Conservation (phyloP, 1,140 invertebrate genomes). For the Plutomurus gul region DNA sequence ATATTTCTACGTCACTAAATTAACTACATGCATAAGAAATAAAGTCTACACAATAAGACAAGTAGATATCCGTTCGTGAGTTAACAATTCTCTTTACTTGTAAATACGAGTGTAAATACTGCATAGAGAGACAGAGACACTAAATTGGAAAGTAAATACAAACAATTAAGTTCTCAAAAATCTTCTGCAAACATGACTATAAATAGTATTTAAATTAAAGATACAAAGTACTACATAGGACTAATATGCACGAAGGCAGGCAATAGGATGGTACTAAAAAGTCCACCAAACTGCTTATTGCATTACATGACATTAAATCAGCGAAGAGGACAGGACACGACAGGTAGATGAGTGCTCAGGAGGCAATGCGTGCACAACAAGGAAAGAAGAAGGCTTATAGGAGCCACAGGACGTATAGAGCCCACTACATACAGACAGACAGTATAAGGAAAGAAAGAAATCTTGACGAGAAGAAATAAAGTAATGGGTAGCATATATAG, state of each 20-base stretch:
- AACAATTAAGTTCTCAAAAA: too few relatives aligned
- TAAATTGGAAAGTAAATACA: not conserved
- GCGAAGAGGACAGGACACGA: not conserved
- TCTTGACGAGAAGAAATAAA: not conserved
- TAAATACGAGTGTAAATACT: too few relatives aligned
- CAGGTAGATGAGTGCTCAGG: not conserved
- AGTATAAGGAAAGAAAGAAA: not conserved
- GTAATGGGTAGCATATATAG: conserved; percentile 33
- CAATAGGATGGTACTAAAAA: not conserved
- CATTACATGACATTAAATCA: conserved; percentile 25
- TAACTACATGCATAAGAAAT: not conserved
- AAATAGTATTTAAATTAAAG: not conserved
- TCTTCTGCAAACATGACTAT: not conserved
- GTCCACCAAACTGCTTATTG: not conserved
- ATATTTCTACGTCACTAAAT: too few relatives aligned
- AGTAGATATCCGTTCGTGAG: too few relatives aligned
- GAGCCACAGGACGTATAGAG: not conserved
- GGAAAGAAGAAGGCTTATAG: not conserved
- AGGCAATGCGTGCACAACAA: not conserved
- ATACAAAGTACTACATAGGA: too few relatives aligned
- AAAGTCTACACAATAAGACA: not conserved
- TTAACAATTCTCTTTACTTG: too few relatives aligned
- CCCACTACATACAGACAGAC: not conserved
- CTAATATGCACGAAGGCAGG: too few relatives aligned
- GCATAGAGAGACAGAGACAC: not conserved